Evolutionary conservation across 2,888 invertebrate genomes (phyloP), one percentile per base, ranked within the genome.

Genomic region (Sinohyriopsis cumingii): DNA sequence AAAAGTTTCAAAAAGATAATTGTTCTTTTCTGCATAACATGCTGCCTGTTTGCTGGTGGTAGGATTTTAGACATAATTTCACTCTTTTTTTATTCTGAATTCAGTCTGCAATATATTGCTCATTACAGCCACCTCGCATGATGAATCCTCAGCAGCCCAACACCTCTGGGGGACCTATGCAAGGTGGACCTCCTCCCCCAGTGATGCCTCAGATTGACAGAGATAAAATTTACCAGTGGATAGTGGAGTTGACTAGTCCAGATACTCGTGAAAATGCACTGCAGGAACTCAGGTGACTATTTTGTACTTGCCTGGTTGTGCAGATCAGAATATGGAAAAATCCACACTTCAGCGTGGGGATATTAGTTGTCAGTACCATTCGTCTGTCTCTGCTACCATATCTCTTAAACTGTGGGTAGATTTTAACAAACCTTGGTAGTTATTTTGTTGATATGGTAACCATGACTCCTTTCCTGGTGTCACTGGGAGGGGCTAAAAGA

Each of bases 221-320:
- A 82, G 97, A 98, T 86, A 95, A 96, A 90, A 95, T 98, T 73
- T 96, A 95, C 88, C 93, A 94, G 80, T 97, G 97, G 97, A 97
- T 98, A 83, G 92, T 94, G 72, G 97, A 98, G 90, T 91, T 99
- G 64, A 95, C 96, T 60, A 96, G 95, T 91, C 96, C 97, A 25
- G 96, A 96, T 84, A 98, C 97, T 0, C 92, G 99, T 63, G 99
- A 99, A 92, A 96, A 95, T 91, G 99, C 99, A 55, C 92, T 99
- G n/a, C 92, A 97, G 65, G 99, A 99, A 91, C 91, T 99, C 57
- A 98, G 97, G 94, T 94, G 86, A 73, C 15, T 15, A 45, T 45
- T 45, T 15, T 45, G 15, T 45, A 81, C 70, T 4, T 55, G 15
- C 33, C 7, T 33, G 33, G 7, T 33, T 33, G 20, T 67, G 45